Percentiles rank a stretch among this genome's conserved stretches.
phyloP scores from a whole-genome alignment of 2,113 vertebrate species.

The Elachura formosa region DNA sequence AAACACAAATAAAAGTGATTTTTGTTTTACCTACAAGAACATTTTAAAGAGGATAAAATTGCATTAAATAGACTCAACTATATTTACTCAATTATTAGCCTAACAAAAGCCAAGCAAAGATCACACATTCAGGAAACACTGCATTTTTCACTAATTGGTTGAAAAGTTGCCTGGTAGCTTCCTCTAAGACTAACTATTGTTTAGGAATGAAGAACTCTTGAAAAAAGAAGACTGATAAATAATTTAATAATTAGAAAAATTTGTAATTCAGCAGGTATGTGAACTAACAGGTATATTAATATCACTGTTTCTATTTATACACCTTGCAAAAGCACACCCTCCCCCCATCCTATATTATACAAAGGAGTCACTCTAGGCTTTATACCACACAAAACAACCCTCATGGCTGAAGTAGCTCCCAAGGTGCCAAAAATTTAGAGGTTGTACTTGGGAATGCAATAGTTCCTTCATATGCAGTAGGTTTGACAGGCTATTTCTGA shows the following conservation, averaged over 20 bases:
- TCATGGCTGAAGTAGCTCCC: neutral
- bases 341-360: neutral
- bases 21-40: neutral
- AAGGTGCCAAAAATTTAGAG: neutral
- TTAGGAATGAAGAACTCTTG: conserved; percentile 12
- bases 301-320: neutral
- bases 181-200: neutral
- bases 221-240: conserved; percentile 32
- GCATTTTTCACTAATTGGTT: conserved; percentile 25
- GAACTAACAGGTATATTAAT: neutral
- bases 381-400: neutral
- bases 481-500: neutral
- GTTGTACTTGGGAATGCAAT: neutral
- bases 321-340: neutral
- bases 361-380: neutral
- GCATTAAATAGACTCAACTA: neutral
- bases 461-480: neutral
- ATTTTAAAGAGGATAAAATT: neutral
- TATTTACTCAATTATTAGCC: conserved; percentile 55
- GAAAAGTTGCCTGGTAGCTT: neutral
- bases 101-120: neutral
- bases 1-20: neutral
- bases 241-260: conserved; percentile 32
- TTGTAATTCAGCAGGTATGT: conserved; percentile 15
- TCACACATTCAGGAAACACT: conserved; percentile 8